A percentile compares a stretch with the other conserved stretches of the same genome.
Evolutionary conservation across 2,113 vertebrate species (phyloP).

Genomic region (Pseudorasbora parva): DNA sequence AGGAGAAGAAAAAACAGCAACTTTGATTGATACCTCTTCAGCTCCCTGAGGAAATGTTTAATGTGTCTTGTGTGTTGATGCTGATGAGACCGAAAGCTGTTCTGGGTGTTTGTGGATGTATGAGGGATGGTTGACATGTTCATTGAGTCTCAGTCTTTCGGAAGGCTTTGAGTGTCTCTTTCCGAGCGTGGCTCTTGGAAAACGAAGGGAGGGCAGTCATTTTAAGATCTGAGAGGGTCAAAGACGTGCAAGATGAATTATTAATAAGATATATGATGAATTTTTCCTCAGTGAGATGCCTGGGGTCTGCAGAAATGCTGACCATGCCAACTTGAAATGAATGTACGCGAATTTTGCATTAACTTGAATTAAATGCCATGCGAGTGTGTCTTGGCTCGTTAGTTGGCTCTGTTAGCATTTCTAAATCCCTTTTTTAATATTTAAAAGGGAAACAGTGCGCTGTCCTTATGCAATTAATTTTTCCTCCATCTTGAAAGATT

Average conservation of each 20-base stretch:
- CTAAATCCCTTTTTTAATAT: neutral
- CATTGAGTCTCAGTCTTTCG: neutral
- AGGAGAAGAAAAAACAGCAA: neutral
- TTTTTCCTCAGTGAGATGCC: constrained; percentile 66
- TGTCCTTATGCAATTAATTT: neutral
- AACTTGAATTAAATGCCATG: constrained; percentile 66
- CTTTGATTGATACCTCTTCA: constrained; percentile 63
- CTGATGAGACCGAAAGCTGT: constrained; percentile 47
- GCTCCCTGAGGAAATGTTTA: constrained; percentile 60
- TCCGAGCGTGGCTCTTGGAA: neutral
- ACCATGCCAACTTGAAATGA: constrained; percentile 70
- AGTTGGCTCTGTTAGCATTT: constrained; percentile 57
- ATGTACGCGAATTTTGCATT: constrained; percentile 69
- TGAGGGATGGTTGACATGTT: neutral
- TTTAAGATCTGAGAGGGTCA: constrained; percentile 58
- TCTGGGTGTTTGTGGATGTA: neutral
- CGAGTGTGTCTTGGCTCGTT: constrained; percentile 60
- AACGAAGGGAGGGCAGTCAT: constrained; percentile 36
- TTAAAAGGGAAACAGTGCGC: neutral
- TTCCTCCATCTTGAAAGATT: neutral
- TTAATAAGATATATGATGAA: constrained; percentile 73
- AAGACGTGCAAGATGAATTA: constrained; percentile 69
- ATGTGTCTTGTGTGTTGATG: constrained; percentile 51
- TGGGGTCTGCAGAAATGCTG: constrained; percentile 65
- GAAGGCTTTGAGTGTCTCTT: neutral